Evolutionary conservation across 2,888 invertebrate genomes (phyloP), one percentile per base, ranked within the genome.

Genomic region (Pristionchus japonicus): DNA sequence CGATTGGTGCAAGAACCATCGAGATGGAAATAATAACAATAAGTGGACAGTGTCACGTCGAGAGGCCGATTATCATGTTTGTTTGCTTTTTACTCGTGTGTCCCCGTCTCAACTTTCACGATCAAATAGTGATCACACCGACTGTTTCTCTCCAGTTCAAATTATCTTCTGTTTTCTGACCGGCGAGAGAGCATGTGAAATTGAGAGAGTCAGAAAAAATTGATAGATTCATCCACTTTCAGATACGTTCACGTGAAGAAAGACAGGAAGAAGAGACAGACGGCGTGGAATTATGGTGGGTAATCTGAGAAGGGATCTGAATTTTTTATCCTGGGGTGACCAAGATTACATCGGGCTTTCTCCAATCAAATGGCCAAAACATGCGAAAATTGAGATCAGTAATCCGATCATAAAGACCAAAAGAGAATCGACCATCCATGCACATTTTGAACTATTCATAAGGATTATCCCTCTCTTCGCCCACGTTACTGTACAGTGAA

Each of bases 241-340:
- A 82, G 82, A 49, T 82, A 82, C 49, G 82, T 82, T 15, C 47
- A 82, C 49, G 82, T 82, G 82, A 23, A 27, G 20, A 52, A 52
- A 27, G 82, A 82, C 27, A n/a, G 82, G n/a, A n/a, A n/a, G 40
- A 82, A 82, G 82, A 47, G 49, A 49, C 47, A 17, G 31, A 49
- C 27, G 49, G 31, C n/a, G 3, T 47, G 49, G 82, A 49, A 82
- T 52, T 82, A 82, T 31, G 82, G 82, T 82, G n/a, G 27, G 82
- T 82, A 31, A 27, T 40, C 11, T 40, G 77, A 43, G 20, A n/a
- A n/a, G n/a, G n/a, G n/a, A n/a, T n/a, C n/a, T n/a, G n/a, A n/a
- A n/a, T n/a, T n/a, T n/a, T n/a, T n/a, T n/a, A n/a, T n/a, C n/a
- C n/a, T n/a, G n/a, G n/a, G n/a, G n/a, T n/a, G n/a, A n/a, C n/a